A percentile compares a stretch with the other conserved stretches of the same genome.
These are phyloP conservation scores for Podotricha telesiphe DNA, from an alignment of 2,888 invertebrate species.

Conservation along the genomic window DNA sequence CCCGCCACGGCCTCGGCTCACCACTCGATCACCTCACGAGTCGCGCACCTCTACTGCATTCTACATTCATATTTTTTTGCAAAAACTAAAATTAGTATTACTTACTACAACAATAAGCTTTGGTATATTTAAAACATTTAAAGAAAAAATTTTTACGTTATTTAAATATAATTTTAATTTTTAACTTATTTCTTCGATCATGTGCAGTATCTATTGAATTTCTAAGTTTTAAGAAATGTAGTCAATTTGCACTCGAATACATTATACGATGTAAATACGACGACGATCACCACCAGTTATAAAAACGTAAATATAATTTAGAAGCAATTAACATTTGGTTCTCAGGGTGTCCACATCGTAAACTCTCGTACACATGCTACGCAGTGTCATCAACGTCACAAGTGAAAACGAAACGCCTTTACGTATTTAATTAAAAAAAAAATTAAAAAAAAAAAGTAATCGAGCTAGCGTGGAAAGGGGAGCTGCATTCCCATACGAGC, in stretches of 20 bases:
- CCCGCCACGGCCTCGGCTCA: conserved; percentile 37
- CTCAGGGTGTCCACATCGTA: conserved; percentile 5
- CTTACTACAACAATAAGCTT: background rate
- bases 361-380: conserved; percentile 28
- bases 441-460: conserved; percentile 25
- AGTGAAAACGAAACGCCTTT: conserved; percentile 32
- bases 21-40: conserved; percentile 49
- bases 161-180: too few relatives aligned
- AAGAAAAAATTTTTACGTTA: too few relatives aligned
- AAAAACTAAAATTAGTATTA: conserved; percentile 18
- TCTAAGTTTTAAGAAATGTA: too few relatives aligned
- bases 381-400: conserved; percentile 28
- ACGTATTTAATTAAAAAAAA: conserved; percentile 33
- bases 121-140: background rate
- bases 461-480: conserved; percentile 47
- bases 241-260: background rate
- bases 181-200: too few relatives aligned
- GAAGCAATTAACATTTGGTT: conserved; percentile 21
- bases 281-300: background rate
- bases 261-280: too few relatives aligned
- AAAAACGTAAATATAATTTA: conserved; percentile 13
- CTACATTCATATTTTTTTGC: conserved; percentile 52
- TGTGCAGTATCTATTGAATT: too few relatives aligned
- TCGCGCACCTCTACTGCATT: conserved; percentile 55
- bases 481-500: conserved; percentile 66